Percentiles rank a stretch among this genome's conserved stretches.
These are phyloP conservation scores for Anarhynchus alexandrinus DNA, from an alignment of 2,113 vertebrate species.

Conservation along the genomic window DNA sequence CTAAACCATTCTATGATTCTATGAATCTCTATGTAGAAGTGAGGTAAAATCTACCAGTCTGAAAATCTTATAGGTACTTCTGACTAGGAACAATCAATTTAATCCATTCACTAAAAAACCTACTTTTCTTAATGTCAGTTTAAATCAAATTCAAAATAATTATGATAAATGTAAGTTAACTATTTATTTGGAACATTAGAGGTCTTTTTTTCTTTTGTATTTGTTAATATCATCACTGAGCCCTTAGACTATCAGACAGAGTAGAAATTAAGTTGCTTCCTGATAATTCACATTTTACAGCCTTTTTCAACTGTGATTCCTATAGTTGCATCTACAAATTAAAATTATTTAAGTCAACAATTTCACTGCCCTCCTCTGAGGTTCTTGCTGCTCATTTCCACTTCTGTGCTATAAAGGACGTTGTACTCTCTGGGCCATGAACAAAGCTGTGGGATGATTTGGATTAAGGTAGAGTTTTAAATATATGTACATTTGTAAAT, in stretches of 20 bases:
- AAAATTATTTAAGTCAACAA: not conserved
- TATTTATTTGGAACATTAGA: not conserved
- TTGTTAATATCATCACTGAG: not conserved
- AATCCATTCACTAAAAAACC: not conserved
- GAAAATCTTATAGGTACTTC: not conserved
- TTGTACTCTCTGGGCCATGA: not conserved
- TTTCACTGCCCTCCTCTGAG: not conserved
- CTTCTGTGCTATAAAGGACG: not conserved
- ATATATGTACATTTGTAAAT: not conserved
- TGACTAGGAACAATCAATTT: not conserved
- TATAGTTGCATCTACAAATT: not conserved
- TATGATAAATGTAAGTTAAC: not conserved
- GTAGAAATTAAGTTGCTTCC: not conserved
- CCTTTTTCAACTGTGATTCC: not conserved
- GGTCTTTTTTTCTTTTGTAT: not conserved
- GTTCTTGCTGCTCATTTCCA: not conserved
- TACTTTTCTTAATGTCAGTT: not conserved
- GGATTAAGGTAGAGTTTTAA: not conserved
- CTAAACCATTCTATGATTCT: no score
- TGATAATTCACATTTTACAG: not conserved
- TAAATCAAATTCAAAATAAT: not conserved
- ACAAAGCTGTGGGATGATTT: not conserved
- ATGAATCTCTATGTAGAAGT: not conserved
- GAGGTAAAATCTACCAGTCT: not conserved
- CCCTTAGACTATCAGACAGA: not conserved